Conservation (phyloP, 2,888 invertebrate genomes). For the Siphlonurus alternatus region DNA sequence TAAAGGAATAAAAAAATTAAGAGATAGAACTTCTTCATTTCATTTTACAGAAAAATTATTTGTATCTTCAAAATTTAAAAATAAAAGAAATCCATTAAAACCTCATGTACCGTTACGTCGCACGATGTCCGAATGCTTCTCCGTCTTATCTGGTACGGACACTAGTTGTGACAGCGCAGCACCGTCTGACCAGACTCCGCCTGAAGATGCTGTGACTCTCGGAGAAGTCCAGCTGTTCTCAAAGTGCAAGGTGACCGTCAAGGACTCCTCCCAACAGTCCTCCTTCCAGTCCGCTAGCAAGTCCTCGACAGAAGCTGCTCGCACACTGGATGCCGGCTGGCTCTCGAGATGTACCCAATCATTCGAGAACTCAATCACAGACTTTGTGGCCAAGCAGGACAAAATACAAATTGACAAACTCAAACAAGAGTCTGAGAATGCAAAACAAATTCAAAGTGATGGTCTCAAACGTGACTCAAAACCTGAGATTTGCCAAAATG, state of each 20-base stretch:
- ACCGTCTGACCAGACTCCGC: conserved; percentile 10
- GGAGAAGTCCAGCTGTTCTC: no score
- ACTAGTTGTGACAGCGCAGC: background rate
- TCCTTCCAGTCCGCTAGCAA: background rate
- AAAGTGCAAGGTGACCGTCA: background rate
- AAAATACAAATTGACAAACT: background rate
- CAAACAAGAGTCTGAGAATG: background rate
- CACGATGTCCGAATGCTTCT: conserved; percentile 1
- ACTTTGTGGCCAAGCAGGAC: background rate
- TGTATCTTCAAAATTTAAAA: conserved; percentile 42
- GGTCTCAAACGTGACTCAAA: background rate
- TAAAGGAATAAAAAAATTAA: conserved; percentile 10
- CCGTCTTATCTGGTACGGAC: background rate
- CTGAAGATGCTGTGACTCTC: no score
- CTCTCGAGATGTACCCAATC: conserved; percentile 30
- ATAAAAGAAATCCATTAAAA: conserved; percentile 60
- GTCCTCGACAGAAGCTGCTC: conserved; percentile 27
- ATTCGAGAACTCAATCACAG: conserved; percentile 11
- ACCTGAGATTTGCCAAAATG: background rate
- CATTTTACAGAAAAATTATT: conserved; percentile 51
- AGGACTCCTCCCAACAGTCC: background rate
- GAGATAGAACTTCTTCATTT: conserved; percentile 25
- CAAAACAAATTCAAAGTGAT: background rate
- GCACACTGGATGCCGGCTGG: conserved; percentile 39
- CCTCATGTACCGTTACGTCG: conserved; percentile 19